Base-by-base conservation (phyloP, 1,140 invertebrate species). In the Charaxes varanes region DNA sequence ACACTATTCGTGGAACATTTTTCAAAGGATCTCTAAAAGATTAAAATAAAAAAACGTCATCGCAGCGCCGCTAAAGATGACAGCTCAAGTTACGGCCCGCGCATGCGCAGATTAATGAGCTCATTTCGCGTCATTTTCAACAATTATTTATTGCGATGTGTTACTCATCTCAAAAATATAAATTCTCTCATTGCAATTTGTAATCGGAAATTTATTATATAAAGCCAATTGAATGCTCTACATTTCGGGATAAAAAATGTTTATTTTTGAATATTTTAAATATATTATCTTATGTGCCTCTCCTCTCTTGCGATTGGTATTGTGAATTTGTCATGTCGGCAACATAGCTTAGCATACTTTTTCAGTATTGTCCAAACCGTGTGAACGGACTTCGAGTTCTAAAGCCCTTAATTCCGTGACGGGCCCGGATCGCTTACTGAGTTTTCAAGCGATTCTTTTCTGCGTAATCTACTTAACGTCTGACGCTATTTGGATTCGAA, bases 41-140 rank as follows among this genome's bases (percentile, higher is more conserved):
- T 50, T 43, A 61, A 53, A 53, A 44, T 40, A 42, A 54, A 43
- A 54, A 51, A 18, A 26, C 37, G 37, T 49, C 48, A 54, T 40
- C 45, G 26, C 52, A 35, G 23, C 41, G 42, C 46, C 49, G 49
- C 36, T 56, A 53, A 59, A 60, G 44, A 72, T 66, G 64, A 64
- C 60, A 61, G 64, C 36, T 62, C 43, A 48, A 64, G 52, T 72
- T 65, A 72, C 53, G 57, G 41, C 19, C 45, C 8, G 43, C 48
- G 57, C 51, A 38, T 34, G 27, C 44, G 41, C 40, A 46, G 59
- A 68, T 60, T 73, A 77, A 77, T 63, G 64, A 65, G 62, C 61
- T 53, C 41, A 62, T 69, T 73, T 71, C 56, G 59, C 62, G 61
- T 53, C 53, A 46, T 64, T 65, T 45, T 37, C 37, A 38, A 38